A percentile compares a stretch with the other conserved stretches of the same genome.
Conservation (phyloP, 2,888 invertebrate species). For the Matsumyia berberina region DNA sequence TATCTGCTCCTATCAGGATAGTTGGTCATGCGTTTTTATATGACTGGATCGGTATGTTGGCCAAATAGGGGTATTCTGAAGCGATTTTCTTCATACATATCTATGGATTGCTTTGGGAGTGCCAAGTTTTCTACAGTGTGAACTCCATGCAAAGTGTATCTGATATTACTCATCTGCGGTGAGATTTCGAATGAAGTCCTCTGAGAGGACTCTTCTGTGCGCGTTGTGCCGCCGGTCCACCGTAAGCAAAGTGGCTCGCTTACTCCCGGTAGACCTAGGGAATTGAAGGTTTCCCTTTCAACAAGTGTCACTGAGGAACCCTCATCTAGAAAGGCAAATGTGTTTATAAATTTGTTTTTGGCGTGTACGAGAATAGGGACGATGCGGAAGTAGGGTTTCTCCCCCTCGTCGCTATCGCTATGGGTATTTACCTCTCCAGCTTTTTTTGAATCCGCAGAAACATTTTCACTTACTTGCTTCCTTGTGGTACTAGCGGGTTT, state of each 20-base stretch:
- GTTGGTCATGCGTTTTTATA: constrained; percentile 45
- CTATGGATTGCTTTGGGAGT: constrained; percentile 24
- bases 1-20: constrained; percentile 48
- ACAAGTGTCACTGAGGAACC: constrained; percentile 19
- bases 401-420: too few species aligned
- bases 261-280: background rate
- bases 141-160: background rate
- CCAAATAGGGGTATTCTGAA: constrained; percentile 19
- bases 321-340: constrained; percentile 6
- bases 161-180: background rate
- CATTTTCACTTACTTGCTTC: too few species aligned
- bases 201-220: constrained; percentile 7
- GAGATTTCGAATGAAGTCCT: constrained; percentile 4
- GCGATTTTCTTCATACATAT: constrained; percentile 11
- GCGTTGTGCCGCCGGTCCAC: constrained; percentile 18
- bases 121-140: constrained; percentile 10
- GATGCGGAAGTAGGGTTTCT: too few species aligned
- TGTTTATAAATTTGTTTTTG: too few species aligned
- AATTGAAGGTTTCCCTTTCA: background rate
- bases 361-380: too few species aligned
- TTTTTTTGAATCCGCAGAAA: too few species aligned
- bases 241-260: constrained; percentile 25
- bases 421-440: too few species aligned
- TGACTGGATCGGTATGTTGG: constrained; percentile 47
- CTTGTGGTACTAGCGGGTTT: too few species aligned